Base-by-base conservation (phyloP, 1,140 invertebrate species). In the Diachasmimorpha longicaudata region DNA sequence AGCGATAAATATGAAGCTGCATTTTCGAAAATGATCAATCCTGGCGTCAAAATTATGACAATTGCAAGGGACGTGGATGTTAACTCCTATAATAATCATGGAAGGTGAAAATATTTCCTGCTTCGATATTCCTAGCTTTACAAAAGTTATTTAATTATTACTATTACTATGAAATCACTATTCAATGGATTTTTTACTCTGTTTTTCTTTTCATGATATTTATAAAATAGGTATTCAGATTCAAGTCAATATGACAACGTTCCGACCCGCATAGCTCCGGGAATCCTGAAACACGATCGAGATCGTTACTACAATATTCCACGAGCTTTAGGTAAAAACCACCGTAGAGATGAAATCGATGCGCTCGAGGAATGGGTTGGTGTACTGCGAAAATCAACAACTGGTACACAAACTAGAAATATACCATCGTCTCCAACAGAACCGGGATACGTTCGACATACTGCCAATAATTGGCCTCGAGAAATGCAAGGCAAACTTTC, bases 361-460 rank as follows among this genome's bases (percentile, higher is more conserved):
- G 87, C 86, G 82, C 73, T 89, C 23, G 86, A 89, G 36, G 87
- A 89, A 31, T 88, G 82, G 79, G 90, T 90, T n/a, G 82, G 83
- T 36, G 83, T 77, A 19, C 70, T 91, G 11, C 89, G 89, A 81
- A 90, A 89, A 82, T 81, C 88, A 78, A 80, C 90, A 82, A 85
- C 85, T 81, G 81, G 89, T 86, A 86, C 88, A 0, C 84, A 86
- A 37, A 87, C 84, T 0, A 79, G 77, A 23, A 21, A 86, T 68
- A 75, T 44, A 82, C 71, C 92, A 84, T 92, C 91, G 0, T 91
- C 92, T 13, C 92, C 93, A 0, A 91, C 90, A 0, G 92, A 94
- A 81, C 93, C 92, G 0, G 93, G 93, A 46, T 94, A 91, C 76
- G 93, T 94, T 0, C 91, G 92, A 82, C 93, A 93, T 77, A 91